A percentile compares a stretch with the other conserved stretches of the same genome.
phyloP scores from a whole-genome alignment of 2,797 vertebrate species.

The Dendrocincla tyrannina region DNA sequence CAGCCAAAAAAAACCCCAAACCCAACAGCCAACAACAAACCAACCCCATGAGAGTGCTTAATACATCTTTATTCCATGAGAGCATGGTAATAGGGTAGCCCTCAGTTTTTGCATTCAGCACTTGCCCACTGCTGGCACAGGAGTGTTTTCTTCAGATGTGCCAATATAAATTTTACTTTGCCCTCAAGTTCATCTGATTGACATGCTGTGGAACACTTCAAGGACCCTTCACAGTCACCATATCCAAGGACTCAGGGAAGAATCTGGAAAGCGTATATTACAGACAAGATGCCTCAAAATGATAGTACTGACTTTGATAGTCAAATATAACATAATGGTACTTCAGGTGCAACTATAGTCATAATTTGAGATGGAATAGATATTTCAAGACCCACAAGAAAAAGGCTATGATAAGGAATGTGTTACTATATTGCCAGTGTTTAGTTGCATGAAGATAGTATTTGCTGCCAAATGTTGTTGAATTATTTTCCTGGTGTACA shows the following conservation, averaged over 20 bases:
- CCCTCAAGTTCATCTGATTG: not conserved
- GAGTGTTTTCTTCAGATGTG: not conserved
- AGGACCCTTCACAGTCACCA: not conserved
- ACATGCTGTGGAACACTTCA: not conserved
- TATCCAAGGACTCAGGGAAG: not conserved
- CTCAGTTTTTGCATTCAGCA: not conserved
- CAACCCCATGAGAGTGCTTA: not conserved
- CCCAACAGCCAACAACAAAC: not conserved
- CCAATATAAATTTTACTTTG: not conserved
- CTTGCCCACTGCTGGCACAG: not conserved
- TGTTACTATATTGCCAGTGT: not conserved
- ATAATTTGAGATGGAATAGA: not conserved
- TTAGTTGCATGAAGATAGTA: not conserved
- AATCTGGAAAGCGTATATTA: not conserved
- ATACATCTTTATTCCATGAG: not conserved
- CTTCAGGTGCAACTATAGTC: not conserved
- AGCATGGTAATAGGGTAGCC: not conserved
- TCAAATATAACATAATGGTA: not conserved
- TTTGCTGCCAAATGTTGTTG: not conserved
- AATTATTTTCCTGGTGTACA: constrained; percentile 9
- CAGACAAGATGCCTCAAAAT: not conserved
- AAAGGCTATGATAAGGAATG: not conserved
- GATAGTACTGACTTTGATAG: not conserved
- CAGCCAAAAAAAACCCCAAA: not conserved
- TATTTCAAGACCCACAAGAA: not conserved